Base-by-base conservation (phyloP, 2,888 invertebrate genomes). In the Idaea straminata region DNA sequence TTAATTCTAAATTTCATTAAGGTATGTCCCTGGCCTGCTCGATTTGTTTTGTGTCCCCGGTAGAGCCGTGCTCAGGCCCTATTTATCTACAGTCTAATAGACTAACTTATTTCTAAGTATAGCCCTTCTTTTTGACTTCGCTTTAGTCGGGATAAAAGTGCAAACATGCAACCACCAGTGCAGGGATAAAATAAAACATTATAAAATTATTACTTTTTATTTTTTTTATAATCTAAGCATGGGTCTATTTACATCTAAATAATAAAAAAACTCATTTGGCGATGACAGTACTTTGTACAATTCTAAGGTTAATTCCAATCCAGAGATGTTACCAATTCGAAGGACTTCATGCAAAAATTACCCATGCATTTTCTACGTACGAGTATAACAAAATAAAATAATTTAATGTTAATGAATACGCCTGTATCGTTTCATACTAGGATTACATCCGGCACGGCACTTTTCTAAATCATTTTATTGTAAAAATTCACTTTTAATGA, bases 311-410 rank as follows among this genome's bases (percentile, higher is more conserved):
- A 74, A 70, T 73, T 78, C 77, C 74, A 73, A 65, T 66, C 72
- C 73, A 70, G 66, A 70, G 76, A 70, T 58, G 16, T 58, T 58
- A 69, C 67, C 67, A 73, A 68, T 72, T 71, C 79, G 75, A 72
- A 75, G 77, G 80, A 74, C 77, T 74, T 79, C 85, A 87, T 86
- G 88, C 86, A 86, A 83, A 75, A 78, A 81, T 73, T 77, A 83
- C 83, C 82, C 87, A 88, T 88, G 88, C 88, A 83, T 81, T 80
- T 64, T 78, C 77, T 84, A 80, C 69, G 69, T 69, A 70, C 79
- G 73, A 73, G 72, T 75, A 70, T 74, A 82, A 82, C 77, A 74
- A 78, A 79, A 76, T 71, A 75, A 77, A 85, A 84, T 86, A 86
- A 87, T 84, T 87, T 85, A 85, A 76, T 75, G 79, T 79, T 77